A percentile compares a stretch with the other conserved stretches of the same genome.
Evolutionary conservation across 1,140 invertebrate genomes (phyloP).

Genomic region (Drosophila triauraria): DNA sequence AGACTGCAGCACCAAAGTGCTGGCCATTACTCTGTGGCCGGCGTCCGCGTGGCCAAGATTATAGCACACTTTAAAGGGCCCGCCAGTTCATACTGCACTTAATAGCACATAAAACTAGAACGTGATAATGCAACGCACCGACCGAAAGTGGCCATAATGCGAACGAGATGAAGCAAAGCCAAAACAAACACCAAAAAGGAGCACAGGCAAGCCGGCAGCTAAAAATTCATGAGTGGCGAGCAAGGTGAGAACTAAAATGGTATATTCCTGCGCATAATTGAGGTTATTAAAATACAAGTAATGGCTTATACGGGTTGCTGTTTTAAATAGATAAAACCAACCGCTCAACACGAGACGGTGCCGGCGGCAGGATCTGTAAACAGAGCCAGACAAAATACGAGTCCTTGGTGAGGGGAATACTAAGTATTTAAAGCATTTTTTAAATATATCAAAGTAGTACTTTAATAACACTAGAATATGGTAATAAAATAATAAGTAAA

Average conservation of each 20-base stretch:
- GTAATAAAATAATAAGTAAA: not conserved
- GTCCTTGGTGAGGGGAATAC: not conserved
- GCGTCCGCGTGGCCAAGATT: slow-evolving; percentile 49
- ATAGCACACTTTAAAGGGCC: slow-evolving; percentile 75
- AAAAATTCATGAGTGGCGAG: slow-evolving; percentile 31
- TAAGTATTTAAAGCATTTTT: not conserved
- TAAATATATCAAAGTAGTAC: not conserved
- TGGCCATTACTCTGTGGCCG: slow-evolving; percentile 28
- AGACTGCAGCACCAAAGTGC: slow-evolving; percentile 57
- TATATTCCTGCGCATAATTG: slow-evolving; percentile 40
- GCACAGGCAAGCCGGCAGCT: not conserved
- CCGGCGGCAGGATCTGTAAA: not conserved
- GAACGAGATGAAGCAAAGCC: slow-evolving; percentile 21
- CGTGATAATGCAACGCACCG: slow-evolving; percentile 80
- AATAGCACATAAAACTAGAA: slow-evolving; percentile 79
- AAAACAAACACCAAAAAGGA: slow-evolving; percentile 39
- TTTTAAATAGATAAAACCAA: slow-evolving; percentile 36
- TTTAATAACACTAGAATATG: no score
- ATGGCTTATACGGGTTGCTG: slow-evolving; percentile 19
- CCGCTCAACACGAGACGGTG: not conserved
- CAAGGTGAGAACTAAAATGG: slow-evolving; percentile 17
- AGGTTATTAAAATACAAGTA: slow-evolving; percentile 39
- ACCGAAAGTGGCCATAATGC: slow-evolving; percentile 61
- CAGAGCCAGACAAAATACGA: not conserved
- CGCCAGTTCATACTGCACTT: slow-evolving; percentile 78